A percentile compares a stretch with the other conserved stretches of the same genome.
These are phyloP conservation scores for Elachura formosa DNA, from an alignment of 2,113 vertebrate genomes.

Conservation along the genomic window DNA sequence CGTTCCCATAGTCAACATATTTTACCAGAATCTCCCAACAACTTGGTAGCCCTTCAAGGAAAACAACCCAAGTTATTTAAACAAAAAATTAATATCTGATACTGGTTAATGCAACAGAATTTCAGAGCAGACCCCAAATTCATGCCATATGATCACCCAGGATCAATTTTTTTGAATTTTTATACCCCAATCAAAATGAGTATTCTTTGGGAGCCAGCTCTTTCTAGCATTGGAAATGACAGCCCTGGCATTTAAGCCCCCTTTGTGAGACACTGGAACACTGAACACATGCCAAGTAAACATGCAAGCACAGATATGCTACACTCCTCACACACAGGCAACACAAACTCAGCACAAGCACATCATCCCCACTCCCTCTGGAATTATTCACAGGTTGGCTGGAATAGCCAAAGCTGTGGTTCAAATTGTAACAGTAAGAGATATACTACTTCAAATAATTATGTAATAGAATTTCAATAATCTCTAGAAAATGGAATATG, in stretches of 20 bases:
- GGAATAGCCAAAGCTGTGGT: background rate
- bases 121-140: background rate
- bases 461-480: rapidly evolving
- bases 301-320: background rate
- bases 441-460: background rate
- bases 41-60: slow-evolving; percentile 76
- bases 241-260: background rate
- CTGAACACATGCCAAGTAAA: background rate
- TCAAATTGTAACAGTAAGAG: background rate
- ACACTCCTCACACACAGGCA: background rate
- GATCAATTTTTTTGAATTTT: rapidly evolving
- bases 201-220: background rate
- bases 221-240: background rate
- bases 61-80: background rate
- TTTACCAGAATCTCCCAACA: slow-evolving; percentile 76
- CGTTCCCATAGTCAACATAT: slow-evolving; percentile 85
- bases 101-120: background rate
- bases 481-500: rapidly evolving
- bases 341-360: background rate
- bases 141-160: background rate
- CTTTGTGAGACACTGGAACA: background rate
- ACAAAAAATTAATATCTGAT: background rate
- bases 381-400: background rate
- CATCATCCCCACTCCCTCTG: rapidly evolving
- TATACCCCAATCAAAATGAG: rapidly evolving